phyloP scores from a whole-genome alignment of 1,140 invertebrate species.

The Pentalonia nigronervosa region DNA sequence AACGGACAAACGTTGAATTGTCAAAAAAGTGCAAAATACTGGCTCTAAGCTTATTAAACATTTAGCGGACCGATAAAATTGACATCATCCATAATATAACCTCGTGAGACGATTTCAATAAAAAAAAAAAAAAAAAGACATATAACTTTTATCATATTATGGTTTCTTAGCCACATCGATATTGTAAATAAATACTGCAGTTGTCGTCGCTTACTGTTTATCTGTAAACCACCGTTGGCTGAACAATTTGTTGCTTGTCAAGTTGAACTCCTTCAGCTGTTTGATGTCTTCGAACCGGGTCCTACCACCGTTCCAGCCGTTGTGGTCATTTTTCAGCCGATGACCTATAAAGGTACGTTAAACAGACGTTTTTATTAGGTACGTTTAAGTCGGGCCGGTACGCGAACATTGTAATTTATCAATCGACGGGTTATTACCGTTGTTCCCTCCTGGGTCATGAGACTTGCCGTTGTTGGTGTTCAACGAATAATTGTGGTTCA shows the following conservation, averaged over 20 bases:
- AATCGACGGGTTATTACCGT: slow-evolving; percentile 52
- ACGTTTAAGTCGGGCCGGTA: background rate
- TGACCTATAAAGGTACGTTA: background rate
- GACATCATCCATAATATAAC: background rate
- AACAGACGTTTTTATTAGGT: background rate
- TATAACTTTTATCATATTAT: background rate
- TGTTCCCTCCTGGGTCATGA: slow-evolving; percentile 60
- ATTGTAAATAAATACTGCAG: background rate
- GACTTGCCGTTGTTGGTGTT: slow-evolving; percentile 55
- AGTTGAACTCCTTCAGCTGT: slow-evolving; percentile 51
- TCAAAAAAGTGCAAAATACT: background rate
- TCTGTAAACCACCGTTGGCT: slow-evolving; percentile 50
- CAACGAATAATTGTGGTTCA: slow-evolving; percentile 29
- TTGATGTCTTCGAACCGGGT: slow-evolving; percentile 50
- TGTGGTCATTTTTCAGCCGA: background rate
- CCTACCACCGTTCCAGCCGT: slow-evolving; percentile 36
- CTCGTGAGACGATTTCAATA: background rate
- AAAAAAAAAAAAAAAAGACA: no score
- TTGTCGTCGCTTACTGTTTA: slow-evolving; percentile 22
- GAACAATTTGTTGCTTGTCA: slow-evolving; percentile 42
- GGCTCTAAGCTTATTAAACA: background rate
- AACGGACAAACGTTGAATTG: background rate
- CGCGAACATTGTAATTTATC: background rate
- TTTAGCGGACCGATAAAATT: background rate
- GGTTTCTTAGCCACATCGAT: background rate